Conservation (phyloP, 2,797 vertebrate species). For the Alfaro cultratus region DNA sequence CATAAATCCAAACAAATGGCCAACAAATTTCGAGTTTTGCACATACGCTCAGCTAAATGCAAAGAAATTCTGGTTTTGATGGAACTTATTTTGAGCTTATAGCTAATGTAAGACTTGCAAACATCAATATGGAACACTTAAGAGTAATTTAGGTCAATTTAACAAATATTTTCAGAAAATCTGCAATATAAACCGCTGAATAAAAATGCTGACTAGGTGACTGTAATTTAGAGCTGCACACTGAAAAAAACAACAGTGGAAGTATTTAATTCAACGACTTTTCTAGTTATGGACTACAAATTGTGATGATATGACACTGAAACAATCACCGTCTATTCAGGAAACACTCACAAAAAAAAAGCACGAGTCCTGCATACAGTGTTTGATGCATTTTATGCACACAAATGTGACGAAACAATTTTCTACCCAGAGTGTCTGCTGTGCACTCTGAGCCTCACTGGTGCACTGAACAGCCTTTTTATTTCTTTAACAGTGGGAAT, state of each 20-base stretch:
- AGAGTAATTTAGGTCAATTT: background rate
- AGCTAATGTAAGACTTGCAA: background rate
- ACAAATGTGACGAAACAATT: conserved; percentile 47
- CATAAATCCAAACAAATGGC: background rate
- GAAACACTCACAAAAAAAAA: conserved; percentile 14
- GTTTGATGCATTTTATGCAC: conserved; percentile 5
- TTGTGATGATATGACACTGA: conserved; percentile 3
- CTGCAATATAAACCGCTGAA: no score
- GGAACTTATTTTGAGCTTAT: background rate
- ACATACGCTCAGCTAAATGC: background rate
- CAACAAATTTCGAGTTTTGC: background rate
- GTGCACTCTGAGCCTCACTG: conserved; percentile 39
- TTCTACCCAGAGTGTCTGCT: conserved; percentile 38
- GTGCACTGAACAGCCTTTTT: conserved; percentile 39
- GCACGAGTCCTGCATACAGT: background rate
- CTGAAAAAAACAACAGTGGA: conserved; percentile 13
- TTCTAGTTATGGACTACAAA: background rate
- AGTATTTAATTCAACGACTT: conserved; percentile 25
- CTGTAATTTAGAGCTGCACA: conserved; percentile 18
- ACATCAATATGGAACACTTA: background rate
- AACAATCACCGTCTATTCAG: background rate
- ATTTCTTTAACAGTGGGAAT: conserved; percentile 75
- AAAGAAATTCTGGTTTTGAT: background rate
- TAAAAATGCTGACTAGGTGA: conserved; percentile 47
- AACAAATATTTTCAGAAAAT: background rate